Percentiles rank a stretch among this genome's conserved stretches.
Conservation (phyloP, 2,888 invertebrate genomes). For the Argyra leucocephala region DNA sequence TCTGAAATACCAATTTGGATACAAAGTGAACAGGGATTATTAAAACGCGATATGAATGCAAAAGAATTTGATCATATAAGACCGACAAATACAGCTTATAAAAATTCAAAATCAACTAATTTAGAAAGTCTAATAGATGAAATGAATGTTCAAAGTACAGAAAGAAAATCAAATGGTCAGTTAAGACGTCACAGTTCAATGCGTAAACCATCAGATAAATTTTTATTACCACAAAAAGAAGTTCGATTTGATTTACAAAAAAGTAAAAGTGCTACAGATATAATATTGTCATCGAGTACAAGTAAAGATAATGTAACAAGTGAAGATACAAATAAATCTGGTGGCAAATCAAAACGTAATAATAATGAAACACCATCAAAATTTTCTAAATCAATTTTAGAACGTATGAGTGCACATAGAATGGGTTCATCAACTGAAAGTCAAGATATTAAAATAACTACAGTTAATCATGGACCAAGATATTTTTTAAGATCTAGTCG, state of each 20-base stretch:
- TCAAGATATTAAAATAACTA: constrained; percentile 24
- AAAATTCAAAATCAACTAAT: constrained; percentile 1
- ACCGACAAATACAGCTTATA: background rate
- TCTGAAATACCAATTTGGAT: constrained; percentile 17
- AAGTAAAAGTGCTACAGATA: constrained; percentile 22
- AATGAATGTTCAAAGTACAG: background rate
- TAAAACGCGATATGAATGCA: constrained; percentile 22
- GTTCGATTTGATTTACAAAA: constrained; percentile 23
- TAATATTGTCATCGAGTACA: background rate
- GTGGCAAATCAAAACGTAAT: constrained; percentile 35
- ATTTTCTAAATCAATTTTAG: constrained; percentile 36
- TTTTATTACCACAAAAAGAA: constrained; percentile 15
- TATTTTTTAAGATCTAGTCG: constrained; percentile 47
- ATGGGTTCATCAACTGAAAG: constrained; percentile 39
- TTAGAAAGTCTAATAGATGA: background rate
- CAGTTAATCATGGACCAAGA: constrained; percentile 32
- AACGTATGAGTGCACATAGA: constrained; percentile 38
- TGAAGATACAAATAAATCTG: constrained; percentile 18
- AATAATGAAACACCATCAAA: constrained; percentile 28
- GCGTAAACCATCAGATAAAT: background rate
- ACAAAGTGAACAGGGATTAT: constrained; percentile 21
- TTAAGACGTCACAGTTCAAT: background rate
- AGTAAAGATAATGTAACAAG: background rate
- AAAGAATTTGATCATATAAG: constrained; percentile 22
- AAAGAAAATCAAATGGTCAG: background rate